Evolutionary conservation across 2,797 vertebrate genomes (phyloP), one percentile per base, ranked within the genome.

Genomic region (Melanogrammus aeglefinus): DNA sequence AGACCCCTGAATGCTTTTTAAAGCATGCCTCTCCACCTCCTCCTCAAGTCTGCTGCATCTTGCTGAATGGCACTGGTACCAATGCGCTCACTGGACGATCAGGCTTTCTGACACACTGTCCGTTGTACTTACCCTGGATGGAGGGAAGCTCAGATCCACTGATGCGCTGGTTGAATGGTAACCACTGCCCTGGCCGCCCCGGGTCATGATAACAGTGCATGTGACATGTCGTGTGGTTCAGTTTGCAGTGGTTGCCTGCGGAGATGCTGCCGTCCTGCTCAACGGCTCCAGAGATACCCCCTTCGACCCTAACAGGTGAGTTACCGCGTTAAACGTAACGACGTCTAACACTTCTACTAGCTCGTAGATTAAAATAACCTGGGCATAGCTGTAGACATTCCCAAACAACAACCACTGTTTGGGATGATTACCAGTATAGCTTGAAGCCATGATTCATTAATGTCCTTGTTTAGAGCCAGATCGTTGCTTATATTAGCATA

Each of bases 181-280:
- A 63, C 57, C 21, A 12, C 24, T 69, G 12, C 24, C 24, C 7
- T 69, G 63, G 1, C n/a, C 63, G 35, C 51, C 57, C 4, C 63
- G 13, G 63, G 63, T 27, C 12, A 12, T 27, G 29, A 31, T 33
- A 27, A 69, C n/a, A 69, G 29, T 9, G 24, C 24, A 63, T 63
- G 57, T 63, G 57, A n/a, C 63, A 27, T 69, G 63, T 69, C 10
- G 63, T 76, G 16, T 18, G 71, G 74, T 80, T 33, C 71, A 95
- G 94, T 93, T 91, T 90, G 93, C 92, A 75, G 85, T 85, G 0
- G 41, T 0, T 2, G 90, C 93, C 27, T 93, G 93, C 81, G 93
- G 92, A 3, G 8, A 91, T 4, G 90, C 90, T 70, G 80, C 91
- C 0, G 91, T 3, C 0, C 93, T 94, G 92, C 81, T 95, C 1